phyloP scores from a whole-genome alignment of 2,888 invertebrate genomes.

The Gastrophysa polygoni region DNA sequence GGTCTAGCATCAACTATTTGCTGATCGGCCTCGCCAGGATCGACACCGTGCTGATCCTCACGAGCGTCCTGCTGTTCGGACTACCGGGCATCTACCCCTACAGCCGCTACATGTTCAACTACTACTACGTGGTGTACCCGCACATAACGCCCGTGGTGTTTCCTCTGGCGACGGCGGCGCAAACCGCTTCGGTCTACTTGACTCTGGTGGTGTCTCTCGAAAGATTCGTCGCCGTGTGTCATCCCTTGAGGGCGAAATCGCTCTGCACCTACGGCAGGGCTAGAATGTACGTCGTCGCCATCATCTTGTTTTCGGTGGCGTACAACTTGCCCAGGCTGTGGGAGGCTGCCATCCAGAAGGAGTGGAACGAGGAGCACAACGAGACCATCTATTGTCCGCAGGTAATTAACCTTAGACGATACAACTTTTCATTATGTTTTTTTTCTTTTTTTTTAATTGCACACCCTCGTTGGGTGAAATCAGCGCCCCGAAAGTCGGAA shows the following conservation, averaged over 20 bases:
- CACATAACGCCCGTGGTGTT: conserved; percentile 80
- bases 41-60: conserved; percentile 89
- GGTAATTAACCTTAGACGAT: too few relatives aligned
- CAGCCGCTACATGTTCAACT: conserved; percentile 76
- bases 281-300: conserved; percentile 81
- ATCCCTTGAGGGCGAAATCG: conserved; percentile 85
- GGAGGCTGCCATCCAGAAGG: conserved; percentile 64
- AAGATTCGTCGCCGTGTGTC: conserved; percentile 91
- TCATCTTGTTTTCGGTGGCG: conserved; percentile 78
- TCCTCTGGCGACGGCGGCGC: conserved; percentile 85
- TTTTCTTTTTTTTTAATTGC: too few relatives aligned
- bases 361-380: conserved; percentile 53
- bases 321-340: conserved; percentile 87
- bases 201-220: conserved; percentile 90
- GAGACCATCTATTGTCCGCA: conserved; percentile 70
- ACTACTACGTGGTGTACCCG: conserved; percentile 80
- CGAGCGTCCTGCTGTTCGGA: conserved; percentile 85
- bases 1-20: conserved; percentile 93
- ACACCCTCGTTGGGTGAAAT: too few relatives aligned
- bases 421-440: too few relatives aligned
- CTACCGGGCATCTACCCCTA: conserved; percentile 85
- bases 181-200: conserved; percentile 93
- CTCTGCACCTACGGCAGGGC: conserved; percentile 90
- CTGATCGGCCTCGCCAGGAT: conserved; percentile 92
- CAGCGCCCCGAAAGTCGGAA: too few relatives aligned